Conservation (phyloP, 2,888 invertebrate species). For the Catocala fraxini region DNA sequence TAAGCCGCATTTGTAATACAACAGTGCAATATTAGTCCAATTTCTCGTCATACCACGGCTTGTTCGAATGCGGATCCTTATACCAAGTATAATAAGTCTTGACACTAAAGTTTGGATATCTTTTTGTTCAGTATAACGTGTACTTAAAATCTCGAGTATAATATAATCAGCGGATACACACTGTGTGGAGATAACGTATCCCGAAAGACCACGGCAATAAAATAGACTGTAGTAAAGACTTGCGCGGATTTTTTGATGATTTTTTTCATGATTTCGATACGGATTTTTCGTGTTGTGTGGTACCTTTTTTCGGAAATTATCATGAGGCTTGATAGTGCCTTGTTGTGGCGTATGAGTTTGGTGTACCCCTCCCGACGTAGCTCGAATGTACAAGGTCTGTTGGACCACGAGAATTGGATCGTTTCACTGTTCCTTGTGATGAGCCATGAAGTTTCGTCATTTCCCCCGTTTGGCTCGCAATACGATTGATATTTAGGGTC, state of each 20-base stretch:
- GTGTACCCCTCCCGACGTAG: conserved; percentile 61
- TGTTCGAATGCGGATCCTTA: not conserved
- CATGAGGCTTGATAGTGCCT: conserved; percentile 82
- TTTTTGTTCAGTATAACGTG: conserved; percentile 40
- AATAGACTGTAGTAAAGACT: conserved; percentile 85
- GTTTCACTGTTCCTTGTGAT: conserved; percentile 38
- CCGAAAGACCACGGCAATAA: conserved; percentile 81
- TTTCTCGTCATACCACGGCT: not conserved
- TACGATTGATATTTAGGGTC: conserved; percentile 40
- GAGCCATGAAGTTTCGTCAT: conserved; percentile 33
- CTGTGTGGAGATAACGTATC: conserved; percentile 70
- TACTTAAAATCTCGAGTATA: conserved; percentile 51
- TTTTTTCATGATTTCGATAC: conserved; percentile 80
- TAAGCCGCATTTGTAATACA: conserved; percentile 4
- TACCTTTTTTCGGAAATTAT: conserved; percentile 70
- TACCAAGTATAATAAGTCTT: not conserved
- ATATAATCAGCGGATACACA: conserved; percentile 45
- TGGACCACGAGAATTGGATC: conserved; percentile 27
- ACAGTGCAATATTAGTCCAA: not conserved
- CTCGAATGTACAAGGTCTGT: conserved; percentile 44
- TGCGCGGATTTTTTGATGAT: conserved; percentile 82
- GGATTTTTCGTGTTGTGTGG: conserved; percentile 80
- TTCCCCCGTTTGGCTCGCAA: conserved; percentile 45
- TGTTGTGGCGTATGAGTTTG: conserved; percentile 69
- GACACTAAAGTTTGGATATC: conserved; percentile 2